These are phyloP conservation scores for Gymnoscopelus braueri DNA, from an alignment of 2,797 vertebrate species.

Conservation along the genomic window DNA sequence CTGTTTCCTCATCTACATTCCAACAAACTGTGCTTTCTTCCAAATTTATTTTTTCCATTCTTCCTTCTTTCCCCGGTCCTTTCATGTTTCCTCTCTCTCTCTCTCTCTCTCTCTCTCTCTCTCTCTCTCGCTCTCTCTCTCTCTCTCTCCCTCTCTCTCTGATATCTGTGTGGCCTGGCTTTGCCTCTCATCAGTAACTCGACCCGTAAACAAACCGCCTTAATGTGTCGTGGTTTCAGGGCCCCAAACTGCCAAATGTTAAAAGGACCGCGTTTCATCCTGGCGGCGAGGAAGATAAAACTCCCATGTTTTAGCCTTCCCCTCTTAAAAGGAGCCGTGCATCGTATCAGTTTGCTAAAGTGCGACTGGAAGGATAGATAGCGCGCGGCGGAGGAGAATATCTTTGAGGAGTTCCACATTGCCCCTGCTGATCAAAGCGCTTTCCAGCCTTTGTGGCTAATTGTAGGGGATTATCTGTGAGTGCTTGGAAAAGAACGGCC, in stretches of 20 bases:
- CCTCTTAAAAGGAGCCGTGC: conserved; percentile 80
- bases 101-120: conserved; percentile 13
- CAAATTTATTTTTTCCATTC: background rate
- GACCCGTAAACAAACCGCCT: conserved; percentile 96
- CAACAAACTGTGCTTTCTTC: no score
- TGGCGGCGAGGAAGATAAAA: conserved; percentile 50
- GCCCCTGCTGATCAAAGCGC: conserved; percentile 80
- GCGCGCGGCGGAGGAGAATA: conserved; percentile 53
- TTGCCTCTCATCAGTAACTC: conserved; percentile 94
- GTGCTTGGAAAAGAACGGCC: conserved; percentile 73
- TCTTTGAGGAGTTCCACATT: conserved; percentile 81
- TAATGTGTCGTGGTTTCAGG: conserved; percentile 91
- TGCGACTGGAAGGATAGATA: conserved; percentile 64
- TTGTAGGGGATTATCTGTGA: conserved; percentile 78
- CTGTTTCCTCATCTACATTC: background rate
- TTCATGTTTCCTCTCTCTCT: conserved; percentile 29
- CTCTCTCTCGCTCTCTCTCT: conserved; percentile 38
- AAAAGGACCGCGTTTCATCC: conserved; percentile 90
- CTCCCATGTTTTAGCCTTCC: conserved; percentile 79
- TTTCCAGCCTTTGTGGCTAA: conserved; percentile 81
- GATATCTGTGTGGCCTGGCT: conserved; percentile 91
- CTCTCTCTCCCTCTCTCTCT: conserved; percentile 76
- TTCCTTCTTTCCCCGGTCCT: conserved; percentile 32
- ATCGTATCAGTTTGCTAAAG: conserved; percentile 85
- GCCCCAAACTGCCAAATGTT: conserved; percentile 89